These are phyloP conservation scores for Microcebus tavaratra DNA, from an alignment of 2,113 vertebrate species.

Conservation along the genomic window DNA sequence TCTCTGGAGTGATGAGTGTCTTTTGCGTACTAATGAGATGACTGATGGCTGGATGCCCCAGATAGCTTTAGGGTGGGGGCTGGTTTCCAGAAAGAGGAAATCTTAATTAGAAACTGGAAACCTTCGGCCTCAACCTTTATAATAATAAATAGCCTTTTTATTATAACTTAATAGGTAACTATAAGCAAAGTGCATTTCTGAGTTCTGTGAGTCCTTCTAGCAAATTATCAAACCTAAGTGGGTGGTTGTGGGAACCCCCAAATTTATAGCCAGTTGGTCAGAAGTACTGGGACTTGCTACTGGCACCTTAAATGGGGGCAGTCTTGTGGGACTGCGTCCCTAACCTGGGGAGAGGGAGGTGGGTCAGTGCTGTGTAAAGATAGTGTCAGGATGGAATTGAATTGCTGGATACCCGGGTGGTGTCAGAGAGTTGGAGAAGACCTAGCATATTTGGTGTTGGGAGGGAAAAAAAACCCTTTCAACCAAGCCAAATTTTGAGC, in stretches of 20 bases:
- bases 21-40: neutral
- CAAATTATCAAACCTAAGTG: neutral
- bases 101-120: neutral
- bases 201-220: neutral
- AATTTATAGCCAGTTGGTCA: neutral
- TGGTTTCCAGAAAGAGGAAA: neutral
- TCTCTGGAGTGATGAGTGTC: neutral
- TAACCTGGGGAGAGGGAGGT: neutral
- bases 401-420: neutral
- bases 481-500: neutral
- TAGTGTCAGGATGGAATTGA: neutral
- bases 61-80: neutral
- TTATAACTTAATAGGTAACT: too few species aligned
- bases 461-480: neutral
- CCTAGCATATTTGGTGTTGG: neutral
- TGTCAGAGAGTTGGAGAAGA: neutral
- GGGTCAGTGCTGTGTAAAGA: neutral
- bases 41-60: neutral
- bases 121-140: neutral
- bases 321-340: neutral
- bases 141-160: too few species aligned
- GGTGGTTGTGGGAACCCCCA: neutral
- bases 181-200: neutral
- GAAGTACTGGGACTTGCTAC: neutral
- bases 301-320: neutral